A percentile compares a stretch with the other conserved stretches of the same genome.
These are phyloP conservation scores for Drosophila ambigua DNA, from an alignment of 1,140 invertebrate species.

Conservation along the genomic window DNA sequence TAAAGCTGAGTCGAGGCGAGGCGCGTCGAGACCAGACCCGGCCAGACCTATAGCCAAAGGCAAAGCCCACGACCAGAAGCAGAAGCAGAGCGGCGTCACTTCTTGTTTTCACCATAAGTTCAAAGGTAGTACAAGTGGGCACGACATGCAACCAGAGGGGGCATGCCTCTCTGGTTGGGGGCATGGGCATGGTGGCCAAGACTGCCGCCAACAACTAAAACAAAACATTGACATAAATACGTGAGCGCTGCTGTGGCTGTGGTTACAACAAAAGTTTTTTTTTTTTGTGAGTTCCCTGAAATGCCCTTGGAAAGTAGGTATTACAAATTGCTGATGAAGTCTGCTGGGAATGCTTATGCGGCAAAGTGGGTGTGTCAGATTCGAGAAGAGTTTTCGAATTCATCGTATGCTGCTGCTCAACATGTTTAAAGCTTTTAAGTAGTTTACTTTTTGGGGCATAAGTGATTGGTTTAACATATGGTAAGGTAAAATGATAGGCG, in stretches of 20 bases:
- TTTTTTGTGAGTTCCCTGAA: conserved; percentile 25
- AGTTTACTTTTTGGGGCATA: not conserved
- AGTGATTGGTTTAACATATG: too few relatives aligned
- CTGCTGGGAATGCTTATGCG: conserved; percentile 36
- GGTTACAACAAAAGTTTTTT: conserved; percentile 64
- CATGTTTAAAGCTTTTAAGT: conserved; percentile 12
- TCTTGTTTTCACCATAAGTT: conserved; percentile 70
- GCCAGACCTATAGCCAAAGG: conserved; percentile 19
- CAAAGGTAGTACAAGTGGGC: conserved; percentile 76
- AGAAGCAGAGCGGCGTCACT: conserved; percentile 43
- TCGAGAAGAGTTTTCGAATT: conserved; percentile 3
- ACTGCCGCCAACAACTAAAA: conserved; percentile 58
- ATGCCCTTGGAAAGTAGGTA: conserved; percentile 58
- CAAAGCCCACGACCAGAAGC: conserved; percentile 26
- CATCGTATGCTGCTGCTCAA: not conserved
- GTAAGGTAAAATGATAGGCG: too few relatives aligned
- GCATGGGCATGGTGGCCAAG: conserved; percentile 21
- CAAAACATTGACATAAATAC: conserved; percentile 80
- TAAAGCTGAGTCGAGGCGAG: conserved; percentile 49
- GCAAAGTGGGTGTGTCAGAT: conserved; percentile 25
- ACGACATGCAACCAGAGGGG: conserved; percentile 67
- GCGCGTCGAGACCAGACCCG: conserved; percentile 38
- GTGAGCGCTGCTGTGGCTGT: conserved; percentile 56
- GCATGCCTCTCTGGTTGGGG: not conserved
- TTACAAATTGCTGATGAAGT: conserved; percentile 62